Evolutionary conservation across 2,797 vertebrate species (phyloP).

Genomic region (Lithobates pipiens): DNA sequence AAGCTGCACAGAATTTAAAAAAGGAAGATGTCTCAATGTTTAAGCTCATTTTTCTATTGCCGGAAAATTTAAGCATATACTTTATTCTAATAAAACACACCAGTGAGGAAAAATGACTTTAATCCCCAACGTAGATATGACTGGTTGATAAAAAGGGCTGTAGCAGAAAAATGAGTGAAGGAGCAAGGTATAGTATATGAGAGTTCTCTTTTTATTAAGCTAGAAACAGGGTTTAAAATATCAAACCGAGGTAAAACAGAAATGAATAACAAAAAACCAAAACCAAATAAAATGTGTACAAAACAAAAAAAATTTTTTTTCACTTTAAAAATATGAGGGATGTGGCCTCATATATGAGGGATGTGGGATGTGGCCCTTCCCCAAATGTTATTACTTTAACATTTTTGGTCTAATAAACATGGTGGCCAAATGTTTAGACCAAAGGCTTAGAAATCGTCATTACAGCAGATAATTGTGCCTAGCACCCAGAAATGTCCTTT

Average conservation of each 20-base stretch:
- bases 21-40: not conserved
- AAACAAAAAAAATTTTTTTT: not conserved
- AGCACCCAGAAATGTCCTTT: conserved; percentile 89
- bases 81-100: not conserved
- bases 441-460: not conserved
- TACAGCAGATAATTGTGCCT: conserved; percentile 64
- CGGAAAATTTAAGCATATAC: not conserved
- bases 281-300: not conserved
- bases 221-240: not conserved
- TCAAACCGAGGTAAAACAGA: not conserved
- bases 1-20: not conserved
- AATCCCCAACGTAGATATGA: not conserved
- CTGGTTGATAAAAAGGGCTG: no score
- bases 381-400: not conserved
- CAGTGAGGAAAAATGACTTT: not conserved
- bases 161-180: no score
- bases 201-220: no score
- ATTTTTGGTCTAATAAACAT: not conserved
- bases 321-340: not conserved
- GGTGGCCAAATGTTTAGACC: not conserved
- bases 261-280: not conserved
- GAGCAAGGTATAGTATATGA: no score
- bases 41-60: not conserved
- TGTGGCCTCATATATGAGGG: no score
- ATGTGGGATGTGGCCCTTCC: not conserved